These are phyloP conservation scores for Trematocara stigmaticum DNA, from an alignment of 2,113 vertebrate species.

Conservation along the genomic window DNA sequence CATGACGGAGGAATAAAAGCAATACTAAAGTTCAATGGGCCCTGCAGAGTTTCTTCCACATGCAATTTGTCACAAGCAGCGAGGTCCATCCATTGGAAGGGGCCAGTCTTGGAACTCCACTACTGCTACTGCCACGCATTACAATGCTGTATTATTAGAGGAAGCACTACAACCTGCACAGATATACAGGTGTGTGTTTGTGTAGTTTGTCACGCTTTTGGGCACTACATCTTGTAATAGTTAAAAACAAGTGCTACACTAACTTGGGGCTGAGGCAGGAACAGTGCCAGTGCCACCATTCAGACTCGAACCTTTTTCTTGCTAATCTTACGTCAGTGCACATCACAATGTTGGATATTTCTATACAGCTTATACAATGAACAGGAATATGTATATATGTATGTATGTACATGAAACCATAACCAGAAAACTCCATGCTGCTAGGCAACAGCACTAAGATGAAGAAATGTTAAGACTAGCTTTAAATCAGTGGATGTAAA, in stretches of 20 bases:
- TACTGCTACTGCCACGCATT: not conserved
- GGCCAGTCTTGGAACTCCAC: slow-evolving; percentile 5
- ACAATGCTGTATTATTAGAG: not conserved
- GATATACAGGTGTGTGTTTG: not conserved
- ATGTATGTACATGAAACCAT: not conserved
- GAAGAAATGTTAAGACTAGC: not conserved
- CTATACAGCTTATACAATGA: not conserved
- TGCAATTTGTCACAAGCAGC: slow-evolving; percentile 59
- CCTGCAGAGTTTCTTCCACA: slow-evolving; percentile 56
- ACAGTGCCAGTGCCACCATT: not conserved
- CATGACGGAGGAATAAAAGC: slow-evolving; percentile 58
- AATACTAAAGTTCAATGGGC: slow-evolving; percentile 58
- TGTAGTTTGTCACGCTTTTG: not conserved
- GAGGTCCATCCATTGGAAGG: slow-evolving; percentile 16
- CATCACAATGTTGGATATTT: not conserved
- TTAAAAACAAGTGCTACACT: not conserved
- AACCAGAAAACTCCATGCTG: not conserved
- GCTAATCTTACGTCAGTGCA: not conserved
- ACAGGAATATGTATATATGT: not conserved
- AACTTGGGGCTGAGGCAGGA: not conserved
- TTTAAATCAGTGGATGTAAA: not conserved
- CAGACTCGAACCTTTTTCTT: not conserved
- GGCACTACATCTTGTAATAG: not conserved
- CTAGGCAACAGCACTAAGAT: not conserved
- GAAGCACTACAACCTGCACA: not conserved